phyloP scores from a whole-genome alignment of 37 sponge, comb jelly and placozoan genomes.

The Axinella damicornis region DNA sequence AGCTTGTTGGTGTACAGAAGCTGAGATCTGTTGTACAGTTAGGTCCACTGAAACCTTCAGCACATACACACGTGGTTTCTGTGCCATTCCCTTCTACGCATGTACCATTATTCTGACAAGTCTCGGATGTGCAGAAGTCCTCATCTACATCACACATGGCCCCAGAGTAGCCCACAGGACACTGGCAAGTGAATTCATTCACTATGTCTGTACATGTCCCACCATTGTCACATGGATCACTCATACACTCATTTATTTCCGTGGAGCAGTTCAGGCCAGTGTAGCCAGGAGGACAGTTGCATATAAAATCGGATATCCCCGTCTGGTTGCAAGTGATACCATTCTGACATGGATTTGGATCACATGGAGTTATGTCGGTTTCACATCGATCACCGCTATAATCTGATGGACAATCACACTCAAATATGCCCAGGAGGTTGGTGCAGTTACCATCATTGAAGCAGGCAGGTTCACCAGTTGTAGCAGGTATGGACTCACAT shows the following conservation, averaged over 20 bases:
- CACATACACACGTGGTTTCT: background rate
- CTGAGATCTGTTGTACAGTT: background rate
- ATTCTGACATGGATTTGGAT: constrained; percentile 28
- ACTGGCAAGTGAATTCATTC: constrained; percentile 25
- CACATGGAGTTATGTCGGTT: background rate
- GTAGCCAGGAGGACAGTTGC: constrained; percentile 28
- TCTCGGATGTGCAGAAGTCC: background rate
- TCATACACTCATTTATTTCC: too few relatives aligned
- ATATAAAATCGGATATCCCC: background rate
- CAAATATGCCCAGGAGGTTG: constrained; percentile 4
- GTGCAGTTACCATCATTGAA: constrained; percentile 7
- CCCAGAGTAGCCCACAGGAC: constrained; percentile 41
- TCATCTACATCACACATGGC: constrained; percentile 7
- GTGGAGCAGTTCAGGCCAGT: background rate
- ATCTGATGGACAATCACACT: constrained; percentile 39
- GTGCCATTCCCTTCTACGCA: background rate
- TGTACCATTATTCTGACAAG: constrained; percentile 25
- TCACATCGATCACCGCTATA: constrained; percentile 9
- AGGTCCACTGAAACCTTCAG: background rate
- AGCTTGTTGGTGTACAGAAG: background rate
- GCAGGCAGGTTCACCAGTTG: constrained; percentile 3
- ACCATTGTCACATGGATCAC: constrained; percentile 45
- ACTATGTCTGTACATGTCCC: constrained; percentile 48
- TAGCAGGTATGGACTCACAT: constrained; percentile 2
- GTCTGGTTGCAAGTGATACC: constrained; percentile 33